Base-by-base conservation (phyloP, 2,888 invertebrate genomes). In the Baronia brevicornis region DNA sequence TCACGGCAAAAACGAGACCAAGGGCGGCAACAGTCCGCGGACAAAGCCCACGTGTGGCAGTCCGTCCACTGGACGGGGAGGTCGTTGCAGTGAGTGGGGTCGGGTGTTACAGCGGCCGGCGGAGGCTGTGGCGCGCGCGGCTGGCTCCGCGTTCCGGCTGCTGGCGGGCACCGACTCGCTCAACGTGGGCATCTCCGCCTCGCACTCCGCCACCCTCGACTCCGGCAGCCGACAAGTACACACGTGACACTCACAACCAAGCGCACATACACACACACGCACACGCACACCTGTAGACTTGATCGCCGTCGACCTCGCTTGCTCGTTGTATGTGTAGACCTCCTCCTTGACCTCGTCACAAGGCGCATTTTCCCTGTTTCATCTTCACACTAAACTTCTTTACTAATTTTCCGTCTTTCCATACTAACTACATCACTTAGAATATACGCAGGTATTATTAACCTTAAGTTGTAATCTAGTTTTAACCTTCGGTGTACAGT, bases 51-150 rank as follows among this genome's bases (percentile, higher is more conserved):
- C n/a, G n/a, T n/a, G n/a, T n/a, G n/a, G n/a, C n/a, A n/a, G n/a
- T n/a, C n/a, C n/a, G n/a, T n/a, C n/a, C n/a, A n/a, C n/a, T n/a
- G 22, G 24, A 19, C 4, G 6, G n/a, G 13, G 33, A 9, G 25
- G 13, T 26, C 28, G 31, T 47, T 51, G 51, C 58, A 58, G 60
- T 51, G 52, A 49, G 47, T 59, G 48, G 54, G 56, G 50, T 41
- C 49, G 60, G 53, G 39, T 60, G 53, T 79, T 75, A 47, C 84
- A 92, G 92, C 89, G 88, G 72, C 90, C 91, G 60, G 91, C 92
- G 64, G 92, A 91, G 86, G 89, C 90, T 70, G 89, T 91, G 84
- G 92, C 92, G 59, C 87, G 92, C 69, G 90, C 92, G 56, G 91
- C 91, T 42, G 92, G 92, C 61, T 89, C 90, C 58, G 90, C 91